Base-by-base conservation (phyloP, 1,140 invertebrate genomes). In the Solenopsis invicta region DNA sequence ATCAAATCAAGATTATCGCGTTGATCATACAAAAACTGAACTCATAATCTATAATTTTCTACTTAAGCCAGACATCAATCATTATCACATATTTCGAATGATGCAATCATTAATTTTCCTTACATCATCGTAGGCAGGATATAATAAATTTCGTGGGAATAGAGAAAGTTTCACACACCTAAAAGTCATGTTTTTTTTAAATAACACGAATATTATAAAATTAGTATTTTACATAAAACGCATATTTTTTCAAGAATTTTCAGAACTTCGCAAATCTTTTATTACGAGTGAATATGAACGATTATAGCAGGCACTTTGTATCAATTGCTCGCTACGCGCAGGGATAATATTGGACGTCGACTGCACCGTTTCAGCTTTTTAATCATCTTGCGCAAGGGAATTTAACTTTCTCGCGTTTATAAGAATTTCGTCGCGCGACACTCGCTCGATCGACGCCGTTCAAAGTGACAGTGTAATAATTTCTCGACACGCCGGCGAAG, bases 401-500 rank as follows among this genome's bases (percentile, higher is more conserved):
- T 41, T 56, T 54, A 21, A 21, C 13, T 16, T 21, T 34, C 12
- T 13, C 37, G 12, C 21, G 48, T 81, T 56, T n/a, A 67, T 45
- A 37, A 66, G 61, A 81, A 56, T 69, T 34, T 56, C 29, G 48
- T 48, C 52, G 50, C 37, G 29, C 5, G 77, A 67, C 21, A 82
- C 16, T 41, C 24, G 13, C 34, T 72, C 52, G 66, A 72, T 82
- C 66, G 52, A 71, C 41, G 52, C 34, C 16, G 21, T 52, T 45
- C 37, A 45, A 72, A 81, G 21, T 48, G 78, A 82, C 66, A 82
- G 66, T 66, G 78, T 82, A 59, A 82, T 82, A 71, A 59, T 82
- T 82, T 82, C 52, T 66, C 21, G 24, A 48, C 50, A 21, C 66
- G 50, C 34, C 16, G 52, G 37, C 64, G 50, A 71, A 59, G 52